Evolutionary conservation across 2,113 vertebrate species (phyloP).

Genomic region (Protobothrops mucrosquamatus): DNA sequence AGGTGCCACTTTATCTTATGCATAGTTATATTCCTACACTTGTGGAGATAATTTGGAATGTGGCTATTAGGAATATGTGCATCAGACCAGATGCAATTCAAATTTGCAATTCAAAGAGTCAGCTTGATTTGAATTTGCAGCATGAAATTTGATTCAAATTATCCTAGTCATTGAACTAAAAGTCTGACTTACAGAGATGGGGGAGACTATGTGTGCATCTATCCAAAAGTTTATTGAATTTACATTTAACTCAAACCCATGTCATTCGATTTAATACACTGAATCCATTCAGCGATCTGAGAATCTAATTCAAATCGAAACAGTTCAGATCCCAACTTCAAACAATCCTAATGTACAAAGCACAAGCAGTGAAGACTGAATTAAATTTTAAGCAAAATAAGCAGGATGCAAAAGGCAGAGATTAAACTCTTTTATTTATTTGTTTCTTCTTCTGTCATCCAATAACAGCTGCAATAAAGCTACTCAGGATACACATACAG

Average conservation of each 20-base stretch:
- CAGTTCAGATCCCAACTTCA: not conserved
- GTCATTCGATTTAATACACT: not conserved
- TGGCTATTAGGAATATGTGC: not conserved
- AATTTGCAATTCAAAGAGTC: not conserved
- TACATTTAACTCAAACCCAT: not conserved
- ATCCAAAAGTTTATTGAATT: not conserved
- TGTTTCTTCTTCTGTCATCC: not conserved
- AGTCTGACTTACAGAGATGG: not conserved
- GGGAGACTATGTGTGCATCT: not conserved
- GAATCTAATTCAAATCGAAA: not conserved
- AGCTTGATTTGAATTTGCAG: not conserved
- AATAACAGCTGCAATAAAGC: not conserved
- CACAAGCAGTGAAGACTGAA: not conserved
- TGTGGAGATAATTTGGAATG: not conserved
- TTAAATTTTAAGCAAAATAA: not conserved
- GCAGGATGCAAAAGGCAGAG: not conserved
- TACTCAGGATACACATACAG: not conserved
- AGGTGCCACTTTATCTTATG: not conserved
- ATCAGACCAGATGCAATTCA: not conserved
- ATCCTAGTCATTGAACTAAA: not conserved
- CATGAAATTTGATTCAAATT: not conserved
- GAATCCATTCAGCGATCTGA: not conserved
- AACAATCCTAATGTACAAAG: not conserved
- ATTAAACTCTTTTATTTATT: not conserved
- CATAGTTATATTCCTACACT: not conserved